Base-by-base conservation (phyloP, 2,888 invertebrate species). In the Hyppa rectilinea region DNA sequence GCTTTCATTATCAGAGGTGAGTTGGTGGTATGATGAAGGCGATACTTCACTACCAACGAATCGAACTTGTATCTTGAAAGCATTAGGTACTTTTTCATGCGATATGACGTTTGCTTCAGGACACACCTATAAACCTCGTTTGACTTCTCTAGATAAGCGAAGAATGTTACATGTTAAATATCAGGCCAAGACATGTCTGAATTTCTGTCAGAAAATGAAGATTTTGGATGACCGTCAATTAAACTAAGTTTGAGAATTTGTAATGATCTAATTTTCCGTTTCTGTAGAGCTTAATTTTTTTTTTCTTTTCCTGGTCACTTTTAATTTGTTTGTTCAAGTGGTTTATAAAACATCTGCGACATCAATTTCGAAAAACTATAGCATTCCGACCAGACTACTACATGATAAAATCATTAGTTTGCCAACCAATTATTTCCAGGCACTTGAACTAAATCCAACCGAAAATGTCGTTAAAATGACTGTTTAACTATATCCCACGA, bases 81-180 rank as follows among this genome's bases (percentile, higher is more conserved):
- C 55, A 61, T 82, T 67, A 61, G 55, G 38, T 49, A 73, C 40
- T 62, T 69, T 77, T 78, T 70, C 47, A 34, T 63, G 34, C 10
- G 67, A 69, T 79, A 70, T 80, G 80, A 73, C 77, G 81, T 76
- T 59, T 47, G 10, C 29, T 71, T 81, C 61, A 77, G 63, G 72
- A 77, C 78, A 77, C 79, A 79, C 78, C 78, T 72, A 52, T 77
- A 75, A 43, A 47, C 55, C 61, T 66, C 36, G 58, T 49, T 29
- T 56, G 56, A 59, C 17, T 53, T 53, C 14, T 31, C 34, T 36
- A 36, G 75, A 64, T 69, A 80, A 68, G 29, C 34, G 6, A 43
- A 29, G 29, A 53, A 72, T 56, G 50, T 67, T 50, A 14, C 14
- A 56, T n/a, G 31, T 56, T 38, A 56, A 56, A 75, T 56, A 66